A percentile compares a stretch with the other conserved stretches of the same genome.
phyloP scores from a whole-genome alignment of 1,140 invertebrate genomes.

The Meloidogyne floridensis region DNA sequence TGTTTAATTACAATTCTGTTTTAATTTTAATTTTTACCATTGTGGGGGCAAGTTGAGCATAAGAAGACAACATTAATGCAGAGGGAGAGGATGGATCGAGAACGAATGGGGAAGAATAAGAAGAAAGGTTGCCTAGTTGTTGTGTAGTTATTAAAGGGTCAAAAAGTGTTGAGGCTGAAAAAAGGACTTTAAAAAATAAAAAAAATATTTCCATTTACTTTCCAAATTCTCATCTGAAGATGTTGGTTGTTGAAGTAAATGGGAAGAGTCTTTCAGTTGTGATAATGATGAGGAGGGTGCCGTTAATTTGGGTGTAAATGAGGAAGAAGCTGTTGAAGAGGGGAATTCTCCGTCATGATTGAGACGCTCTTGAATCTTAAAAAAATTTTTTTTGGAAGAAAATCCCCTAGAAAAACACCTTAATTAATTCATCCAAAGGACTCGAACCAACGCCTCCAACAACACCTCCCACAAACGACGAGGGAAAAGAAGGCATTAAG shows the following conservation, averaged over 20 bases:
- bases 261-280: not conserved
- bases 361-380: conserved; percentile 14
- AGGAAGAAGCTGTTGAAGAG: not conserved
- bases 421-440: conserved; percentile 23
- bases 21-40: too few species aligned
- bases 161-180: not conserved
- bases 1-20: too few species aligned
- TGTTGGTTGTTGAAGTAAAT: not conserved
- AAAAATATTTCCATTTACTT: too few species aligned
- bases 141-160: not conserved
- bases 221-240: not conserved
- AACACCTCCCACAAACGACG: not conserved
- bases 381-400: too few species aligned
- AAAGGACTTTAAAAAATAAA: too few species aligned
- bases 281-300: not conserved
- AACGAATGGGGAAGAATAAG: conserved; percentile 8
- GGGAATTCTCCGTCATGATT: not conserved
- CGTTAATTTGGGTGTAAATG: not conserved
- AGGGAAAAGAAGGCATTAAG: not conserved
- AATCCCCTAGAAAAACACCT: too few species aligned
- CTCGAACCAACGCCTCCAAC: not conserved
- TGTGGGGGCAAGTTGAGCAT: not conserved
- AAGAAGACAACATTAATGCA: conserved; percentile 14
- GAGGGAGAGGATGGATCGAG: conserved; percentile 8
- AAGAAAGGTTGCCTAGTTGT: not conserved